A percentile compares a stretch with the other conserved stretches of the same genome.
Evolutionary conservation across 2,797 vertebrate genomes (phyloP).

Genomic region (Microtus agrestis): DNA sequence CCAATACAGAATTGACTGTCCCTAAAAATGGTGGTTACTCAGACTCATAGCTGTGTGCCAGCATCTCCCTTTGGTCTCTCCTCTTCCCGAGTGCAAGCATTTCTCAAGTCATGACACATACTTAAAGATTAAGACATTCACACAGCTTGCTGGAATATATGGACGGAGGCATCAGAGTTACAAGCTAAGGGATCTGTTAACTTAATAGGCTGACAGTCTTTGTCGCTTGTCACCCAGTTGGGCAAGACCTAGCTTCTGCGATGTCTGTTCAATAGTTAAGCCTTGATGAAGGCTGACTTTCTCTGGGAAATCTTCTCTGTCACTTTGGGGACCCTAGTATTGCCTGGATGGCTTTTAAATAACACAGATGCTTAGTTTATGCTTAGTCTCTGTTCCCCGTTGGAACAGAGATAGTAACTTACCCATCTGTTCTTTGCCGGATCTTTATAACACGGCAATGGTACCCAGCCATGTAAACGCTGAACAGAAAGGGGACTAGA

Average conservation of each 20-base stretch:
- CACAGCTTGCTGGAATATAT: neutral
- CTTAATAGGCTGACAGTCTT: neutral
- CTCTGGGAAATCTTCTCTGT: constrained; percentile 24
- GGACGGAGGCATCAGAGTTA: neutral
- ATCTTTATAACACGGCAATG: neutral
- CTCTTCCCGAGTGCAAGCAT: neutral
- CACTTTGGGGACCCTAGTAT: neutral
- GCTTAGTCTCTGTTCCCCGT: neutral
- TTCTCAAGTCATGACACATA: neutral
- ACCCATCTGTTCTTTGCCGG: neutral
- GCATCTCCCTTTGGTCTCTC: neutral
- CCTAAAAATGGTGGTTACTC: neutral
- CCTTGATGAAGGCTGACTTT: neutral
- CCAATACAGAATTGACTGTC: neutral
- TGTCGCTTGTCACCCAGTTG: neutral
- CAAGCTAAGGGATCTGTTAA: neutral
- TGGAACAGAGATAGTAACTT: neutral
- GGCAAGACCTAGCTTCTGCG: neutral
- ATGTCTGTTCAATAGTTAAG: neutral
- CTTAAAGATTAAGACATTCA: neutral
- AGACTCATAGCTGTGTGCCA: neutral
- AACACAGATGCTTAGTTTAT: neutral
- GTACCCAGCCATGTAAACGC: neutral
- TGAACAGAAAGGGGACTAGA: neutral
- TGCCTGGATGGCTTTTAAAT: neutral